Base-by-base conservation (phyloP, 2,113 vertebrate genomes). In the Procavia capensis region DNA sequence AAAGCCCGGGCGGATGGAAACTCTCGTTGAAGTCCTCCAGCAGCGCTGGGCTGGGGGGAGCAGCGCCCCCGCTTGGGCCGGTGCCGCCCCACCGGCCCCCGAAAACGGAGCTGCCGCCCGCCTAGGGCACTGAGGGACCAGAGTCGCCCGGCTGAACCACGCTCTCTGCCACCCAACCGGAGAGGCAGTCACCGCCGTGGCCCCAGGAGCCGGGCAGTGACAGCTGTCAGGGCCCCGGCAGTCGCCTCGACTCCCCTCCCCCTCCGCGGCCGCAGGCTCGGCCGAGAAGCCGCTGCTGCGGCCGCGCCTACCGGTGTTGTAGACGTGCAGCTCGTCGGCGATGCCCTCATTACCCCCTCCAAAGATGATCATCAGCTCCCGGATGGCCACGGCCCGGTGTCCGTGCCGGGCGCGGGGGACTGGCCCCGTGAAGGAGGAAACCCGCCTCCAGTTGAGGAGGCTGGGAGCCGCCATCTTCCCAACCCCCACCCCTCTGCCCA, bases 281-380 rank as follows among this genome's bases (percentile, higher is more conserved):
- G 95, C 93, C 95, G 87, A 27, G 9, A 16, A 74, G 47, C 64
- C 22, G 63, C 31, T 66, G 47, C 92, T 39, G 72, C 5, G 20
- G 14, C 24, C 76, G 45, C 90, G 84, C 98, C 94, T 97, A 99
- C 99, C 99, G 1, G 99, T 99, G 98, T 99, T 99, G 98, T 99
- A 99, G 97, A 99, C 99, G 97, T 99, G 99, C 87, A 99, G 98
- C 97, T 99, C 99, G 90, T 99, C 99, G 27, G 99, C 98, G 96
- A 99, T 99, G 59, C 99, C 99, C 94, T 99, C 99, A 96, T 99
- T 99, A 93, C 99, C 99, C 31, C 99, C 99, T 0, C 99, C 99
- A 90, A 99, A 99, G 94, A 99, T 99, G 47, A 99, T 98, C 70
- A 99, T 98, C 89, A 99, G 97, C 97, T 99, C 99, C 80, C 99